Percentiles rank a stretch among this genome's conserved stretches.
Evolutionary conservation across 2,888 invertebrate species (phyloP).

Genomic region (Hedychridium roseum): DNA sequence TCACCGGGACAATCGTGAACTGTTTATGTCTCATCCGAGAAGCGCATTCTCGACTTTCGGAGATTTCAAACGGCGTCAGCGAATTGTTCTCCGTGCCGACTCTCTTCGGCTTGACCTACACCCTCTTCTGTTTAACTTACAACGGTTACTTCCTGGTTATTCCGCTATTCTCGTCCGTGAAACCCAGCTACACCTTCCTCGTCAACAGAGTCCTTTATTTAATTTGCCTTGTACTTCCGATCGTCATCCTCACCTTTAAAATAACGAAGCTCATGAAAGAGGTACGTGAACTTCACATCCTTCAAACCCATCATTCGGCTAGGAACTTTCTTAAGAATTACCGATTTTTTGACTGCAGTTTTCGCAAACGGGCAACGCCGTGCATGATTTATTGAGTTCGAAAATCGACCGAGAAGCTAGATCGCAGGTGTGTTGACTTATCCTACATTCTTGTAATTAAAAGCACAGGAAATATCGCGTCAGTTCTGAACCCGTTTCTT

Average conservation of each 20-base stretch:
- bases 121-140: conserved; percentile 23
- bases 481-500: too few relatives aligned
- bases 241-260: conserved; percentile 20
- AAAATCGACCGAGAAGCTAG: conserved; percentile 13
- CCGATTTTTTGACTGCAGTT: conserved; percentile 19
- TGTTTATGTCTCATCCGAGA: conserved; percentile 19
- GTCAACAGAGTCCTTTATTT: conserved; percentile 9
- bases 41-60: conserved; percentile 24
- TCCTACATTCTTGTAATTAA: too few relatives aligned
- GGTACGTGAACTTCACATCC: conserved; percentile 18
- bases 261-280: conserved; percentile 15
- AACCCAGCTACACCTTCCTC: background rate
- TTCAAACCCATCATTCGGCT: background rate
- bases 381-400: conserved; percentile 18
- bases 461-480: too few relatives aligned
- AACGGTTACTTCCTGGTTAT: conserved; percentile 22
- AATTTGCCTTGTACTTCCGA: conserved; percentile 7
- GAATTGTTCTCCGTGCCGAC: conserved; percentile 30
- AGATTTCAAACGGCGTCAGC: conserved; percentile 25
- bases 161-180: background rate
- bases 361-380: conserved; percentile 10
- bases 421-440: conserved; percentile 32
- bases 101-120: conserved; percentile 10
- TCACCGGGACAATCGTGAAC: conserved; percentile 8
- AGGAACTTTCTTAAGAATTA: background rate